Evolutionary conservation across 2,113 vertebrate genomes (phyloP).

Genomic region (Urocitellus parryii): DNA sequence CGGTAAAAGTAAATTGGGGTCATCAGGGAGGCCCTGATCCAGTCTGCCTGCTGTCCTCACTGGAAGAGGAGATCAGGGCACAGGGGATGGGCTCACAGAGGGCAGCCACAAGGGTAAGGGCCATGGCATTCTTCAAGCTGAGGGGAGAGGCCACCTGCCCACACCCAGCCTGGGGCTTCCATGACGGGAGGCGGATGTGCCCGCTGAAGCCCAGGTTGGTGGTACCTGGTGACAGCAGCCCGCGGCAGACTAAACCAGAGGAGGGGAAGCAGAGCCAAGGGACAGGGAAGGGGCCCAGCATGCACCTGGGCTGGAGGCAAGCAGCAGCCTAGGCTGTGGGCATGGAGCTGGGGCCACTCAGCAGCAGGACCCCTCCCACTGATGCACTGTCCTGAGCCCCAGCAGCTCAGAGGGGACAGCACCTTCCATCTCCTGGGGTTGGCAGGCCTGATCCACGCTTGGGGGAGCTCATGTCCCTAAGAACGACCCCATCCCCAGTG

Average conservation of each 20-base stretch:
- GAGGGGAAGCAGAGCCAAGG: fast-evolving
- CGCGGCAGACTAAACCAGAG: fast-evolving
- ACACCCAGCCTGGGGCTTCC: neutral
- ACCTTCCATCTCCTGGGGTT: too few relatives aligned
- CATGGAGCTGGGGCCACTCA: fast-evolving
- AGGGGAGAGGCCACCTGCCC: fast-evolving
- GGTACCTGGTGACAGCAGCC: neutral
- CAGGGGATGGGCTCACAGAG: neutral
- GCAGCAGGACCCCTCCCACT: fast-evolving
- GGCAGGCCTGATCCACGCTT: fast-evolving
- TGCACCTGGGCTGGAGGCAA: fast-evolving
- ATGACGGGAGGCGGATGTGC: fast-evolving
- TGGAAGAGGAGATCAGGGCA: neutral
- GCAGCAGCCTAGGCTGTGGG: neutral
- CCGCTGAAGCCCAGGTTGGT: fast-evolving
- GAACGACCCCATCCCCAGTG: fast-evolving
- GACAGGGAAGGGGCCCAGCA: neutral
- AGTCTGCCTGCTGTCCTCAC: neutral
- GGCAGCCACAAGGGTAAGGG: fast-evolving
- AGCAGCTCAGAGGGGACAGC: neutral
- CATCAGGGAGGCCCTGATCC: neutral
- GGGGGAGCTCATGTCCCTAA: fast-evolving
- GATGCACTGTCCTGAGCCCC: fast-evolving
- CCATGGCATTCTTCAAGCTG: fast-evolving
- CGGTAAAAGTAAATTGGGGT: neutral